Base-by-base conservation (phyloP, 2,113 vertebrate species). In the Corynorhinus townsendii region DNA sequence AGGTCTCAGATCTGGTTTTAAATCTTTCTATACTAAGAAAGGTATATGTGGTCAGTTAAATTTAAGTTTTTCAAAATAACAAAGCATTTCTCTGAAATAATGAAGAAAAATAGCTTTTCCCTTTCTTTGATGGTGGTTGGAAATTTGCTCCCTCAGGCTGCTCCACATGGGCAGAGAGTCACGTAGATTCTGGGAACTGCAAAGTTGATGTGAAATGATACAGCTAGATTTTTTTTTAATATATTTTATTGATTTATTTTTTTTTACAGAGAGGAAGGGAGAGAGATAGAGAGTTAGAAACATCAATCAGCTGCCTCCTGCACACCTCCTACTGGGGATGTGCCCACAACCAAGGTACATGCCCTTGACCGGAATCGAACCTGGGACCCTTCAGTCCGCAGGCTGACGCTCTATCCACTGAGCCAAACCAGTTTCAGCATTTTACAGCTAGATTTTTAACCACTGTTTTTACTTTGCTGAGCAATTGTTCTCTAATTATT, bases 71-170 rank as follows among this genome's bases (percentile, higher is more conserved):
- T 88, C 26, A 69, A 33, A 83, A 47, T 62, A 43, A 56, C 45
- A 76, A 77, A 83, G 62, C 7, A 43, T 88, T 47, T 96, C 54
- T 93, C 40, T 40, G n/a, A 90, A 87, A 68, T 19, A 88, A 75
- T 24, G 24, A 66, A 82, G 8, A 69, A 56, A 91, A 80, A 47
- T 22, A 22, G 45, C 71, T 20, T 35, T 71, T 16, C 7, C 28
- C 24, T 75, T 28, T 93, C 45, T 80, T 59, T 38, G 20, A 59
- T n/a, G 22, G 33, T 49, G 10, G 20, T 59, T 84, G 28, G 43
- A 52, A 15, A 64, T 87, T 56, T 5, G 7, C 40, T 43, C 15
- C 40, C 6, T 52, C 19, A 2, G 8, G 3, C 3, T 11, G n/a
- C 7, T 19, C 43, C n/a, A 3, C 5, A 2, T 11, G 56, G 90